Base-by-base conservation (phyloP, 2,113 vertebrate species). In the Alosa alosa region DNA sequence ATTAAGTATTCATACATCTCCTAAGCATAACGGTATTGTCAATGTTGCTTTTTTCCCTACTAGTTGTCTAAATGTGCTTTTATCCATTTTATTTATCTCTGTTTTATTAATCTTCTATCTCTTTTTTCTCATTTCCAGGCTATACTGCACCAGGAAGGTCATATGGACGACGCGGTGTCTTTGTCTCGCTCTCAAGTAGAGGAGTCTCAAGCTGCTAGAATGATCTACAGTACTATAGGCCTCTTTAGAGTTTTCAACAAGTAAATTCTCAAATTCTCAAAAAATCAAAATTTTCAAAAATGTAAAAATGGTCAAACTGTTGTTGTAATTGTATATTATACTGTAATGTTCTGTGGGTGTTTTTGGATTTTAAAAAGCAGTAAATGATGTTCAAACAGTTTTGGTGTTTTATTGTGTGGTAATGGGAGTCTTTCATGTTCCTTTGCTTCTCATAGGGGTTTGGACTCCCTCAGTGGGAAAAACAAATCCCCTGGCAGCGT, bases 111-210 rank as follows among this genome's bases (percentile, higher is more conserved):
- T 11, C 47, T 13, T 2, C 9, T 49, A 13, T 8, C 47, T 49
- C 47, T 60, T 45, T 45, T 60, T n/a, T 89, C 49, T 50, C 5
- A 86, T 89, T 20, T 64, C 2, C 90, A 98, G 97, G 97, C 96
- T 83, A 98, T 97, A 86, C 93, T 98, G 92, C 97, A 98, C 90
- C 97, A 97, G 89, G 97, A 98, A 86, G 97, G 97, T 60, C 97
- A 98, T 85, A 98, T 98, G 97, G 97, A 98, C 0, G 97, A 98
- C 0, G 96, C 96, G 0, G 90, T 98, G 17, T 95, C 96, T 0
- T 93, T 97, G 87, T 97, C 96, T 4, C 96, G 97, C 85, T 98
- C 97, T 75, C 97, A 98, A 86, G 95, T 91, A 0, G 97, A 98
- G 87, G 96, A 97, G 88, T 98, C 97, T 3, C 97, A 98, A 92